Evolutionary conservation across 2,888 invertebrate species (phyloP).

Genomic region (Nowickia ferox): DNA sequence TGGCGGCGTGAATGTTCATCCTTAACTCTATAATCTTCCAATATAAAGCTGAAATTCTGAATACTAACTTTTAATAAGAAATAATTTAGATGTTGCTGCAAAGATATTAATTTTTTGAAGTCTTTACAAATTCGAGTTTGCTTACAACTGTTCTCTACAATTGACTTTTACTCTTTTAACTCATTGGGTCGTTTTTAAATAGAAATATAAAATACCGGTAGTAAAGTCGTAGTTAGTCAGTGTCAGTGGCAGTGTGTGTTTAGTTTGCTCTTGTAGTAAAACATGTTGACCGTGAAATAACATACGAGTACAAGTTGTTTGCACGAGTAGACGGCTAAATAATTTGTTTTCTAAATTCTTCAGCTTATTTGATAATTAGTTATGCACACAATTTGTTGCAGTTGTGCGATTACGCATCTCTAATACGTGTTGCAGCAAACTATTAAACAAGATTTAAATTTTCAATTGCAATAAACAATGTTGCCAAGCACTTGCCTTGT

Average conservation of each 20-base stretch:
- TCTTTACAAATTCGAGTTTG: no score
- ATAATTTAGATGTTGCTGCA: no score
- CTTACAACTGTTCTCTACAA: no score
- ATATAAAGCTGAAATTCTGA: background rate
- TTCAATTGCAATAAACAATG: slow-evolving; percentile 3
- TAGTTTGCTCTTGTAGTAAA: background rate
- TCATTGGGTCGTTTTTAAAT: no score
- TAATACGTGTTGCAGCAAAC: slow-evolving; percentile 21
- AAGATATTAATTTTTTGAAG: no score
- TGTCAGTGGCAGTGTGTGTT: background rate
- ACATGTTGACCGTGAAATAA: slow-evolving; percentile 61
- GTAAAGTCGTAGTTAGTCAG: slow-evolving; percentile 39
- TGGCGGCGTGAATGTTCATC: slow-evolving; percentile 34
- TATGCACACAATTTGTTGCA: slow-evolving; percentile 58
- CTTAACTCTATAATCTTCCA: slow-evolving; percentile 30
- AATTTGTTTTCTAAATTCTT: slow-evolving; percentile 24
- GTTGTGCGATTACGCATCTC: slow-evolving; percentile 43
- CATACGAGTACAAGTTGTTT: background rate
- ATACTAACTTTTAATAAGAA: background rate
- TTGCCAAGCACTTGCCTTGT: slow-evolving; percentile 50
- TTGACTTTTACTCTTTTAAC: no score
- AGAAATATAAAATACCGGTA: slow-evolving; percentile 29
- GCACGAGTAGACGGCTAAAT: background rate
- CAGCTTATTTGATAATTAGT: slow-evolving; percentile 46
- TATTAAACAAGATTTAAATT: slow-evolving; percentile 30